Evolutionary conservation across 2,888 invertebrate genomes (phyloP).

Genomic region (Ryuthela nishihirai): DNA sequence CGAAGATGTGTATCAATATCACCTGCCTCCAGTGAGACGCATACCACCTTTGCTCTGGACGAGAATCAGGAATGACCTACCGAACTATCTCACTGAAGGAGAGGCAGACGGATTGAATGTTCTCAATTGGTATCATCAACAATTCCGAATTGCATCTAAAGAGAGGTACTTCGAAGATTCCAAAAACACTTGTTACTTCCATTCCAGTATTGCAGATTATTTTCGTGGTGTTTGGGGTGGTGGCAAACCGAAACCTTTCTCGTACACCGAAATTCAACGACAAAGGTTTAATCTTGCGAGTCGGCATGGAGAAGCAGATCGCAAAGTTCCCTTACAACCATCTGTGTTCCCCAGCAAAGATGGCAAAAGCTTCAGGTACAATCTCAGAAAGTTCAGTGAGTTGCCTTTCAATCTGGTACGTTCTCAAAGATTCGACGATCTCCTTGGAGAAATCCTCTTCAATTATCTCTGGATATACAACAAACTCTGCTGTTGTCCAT

Average conservation of each 20-base stretch:
- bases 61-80: constrained; percentile 90
- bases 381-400: constrained; percentile 94
- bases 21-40: constrained; percentile 90
- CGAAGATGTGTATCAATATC: constrained; percentile 98
- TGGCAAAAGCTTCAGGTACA: constrained; percentile 82
- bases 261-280: constrained; percentile 89
- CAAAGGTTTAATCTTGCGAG: constrained; percentile 53
- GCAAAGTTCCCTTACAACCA: constrained; percentile 94
- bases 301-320: constrained; percentile 53
- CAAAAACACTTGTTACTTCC: constrained; percentile 94
- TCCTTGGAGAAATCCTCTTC: constrained; percentile 90
- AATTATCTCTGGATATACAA: constrained; percentile 98
- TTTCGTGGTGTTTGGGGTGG: constrained; percentile 95
- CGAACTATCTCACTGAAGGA: constrained; percentile 92
- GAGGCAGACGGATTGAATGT: constrained; percentile 98
- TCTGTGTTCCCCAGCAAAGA: constrained; percentile 86
- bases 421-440: constrained; percentile 81
- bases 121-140: constrained; percentile 97
- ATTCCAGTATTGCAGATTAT: constrained; percentile 96
- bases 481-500: constrained; percentile 88
- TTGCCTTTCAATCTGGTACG: constrained; percentile 91
- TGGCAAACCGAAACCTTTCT: constrained; percentile 89
- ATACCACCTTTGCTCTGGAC: constrained; percentile 97
- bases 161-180: constrained; percentile 96
- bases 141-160: constrained; percentile 88